phyloP scores from a whole-genome alignment of 2,113 vertebrate species.

The Illadopsis cleaveri region DNA sequence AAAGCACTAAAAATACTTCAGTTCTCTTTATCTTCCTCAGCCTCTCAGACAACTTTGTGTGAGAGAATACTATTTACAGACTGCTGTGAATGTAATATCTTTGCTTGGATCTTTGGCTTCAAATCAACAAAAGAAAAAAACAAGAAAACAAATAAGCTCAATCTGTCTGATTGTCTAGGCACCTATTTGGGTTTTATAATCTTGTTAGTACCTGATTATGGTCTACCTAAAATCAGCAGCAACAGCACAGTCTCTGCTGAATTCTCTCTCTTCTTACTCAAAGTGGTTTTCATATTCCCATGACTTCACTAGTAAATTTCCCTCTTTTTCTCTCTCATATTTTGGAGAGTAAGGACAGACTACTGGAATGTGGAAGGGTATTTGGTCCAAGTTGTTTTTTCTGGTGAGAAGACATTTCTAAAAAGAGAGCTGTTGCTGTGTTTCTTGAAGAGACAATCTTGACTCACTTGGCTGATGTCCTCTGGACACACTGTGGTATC shows the following conservation, averaged over 20 bases:
- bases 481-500: background rate
- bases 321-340: background rate
- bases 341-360: background rate
- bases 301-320: background rate
- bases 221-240: background rate
- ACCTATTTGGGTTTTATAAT: constrained; percentile 36
- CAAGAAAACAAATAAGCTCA: constrained; percentile 25
- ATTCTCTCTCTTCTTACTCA: background rate
- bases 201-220: background rate
- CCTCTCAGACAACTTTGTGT: constrained; percentile 9
- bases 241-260: background rate
- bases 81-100: background rate
- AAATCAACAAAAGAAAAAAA: constrained; percentile 2
- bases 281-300: background rate
- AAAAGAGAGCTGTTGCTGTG: background rate
- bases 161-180: constrained; percentile 33
- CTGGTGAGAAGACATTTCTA: background rate
- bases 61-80: constrained; percentile 15
- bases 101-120: constrained; percentile 56
- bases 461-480: background rate
- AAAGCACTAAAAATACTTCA: background rate
- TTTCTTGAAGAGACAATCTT: background rate
- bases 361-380: background rate
- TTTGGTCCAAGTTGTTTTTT: background rate
- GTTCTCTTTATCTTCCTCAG: background rate